These are phyloP conservation scores for Meloe dianella DNA, from an alignment of 2,888 invertebrate genomes.

Conservation along the genomic window DNA sequence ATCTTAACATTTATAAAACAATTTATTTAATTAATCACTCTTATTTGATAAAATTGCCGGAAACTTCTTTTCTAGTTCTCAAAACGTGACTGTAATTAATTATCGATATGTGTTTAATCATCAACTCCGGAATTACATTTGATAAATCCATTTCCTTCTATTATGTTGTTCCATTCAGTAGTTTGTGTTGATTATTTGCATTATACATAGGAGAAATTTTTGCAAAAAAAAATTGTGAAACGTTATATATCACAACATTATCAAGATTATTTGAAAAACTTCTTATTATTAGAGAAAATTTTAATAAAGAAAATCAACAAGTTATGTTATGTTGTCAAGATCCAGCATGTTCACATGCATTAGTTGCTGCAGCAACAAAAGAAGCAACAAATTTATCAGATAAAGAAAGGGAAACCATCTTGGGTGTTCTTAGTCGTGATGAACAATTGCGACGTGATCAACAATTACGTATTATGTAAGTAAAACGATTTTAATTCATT, in stretches of 20 bases:
- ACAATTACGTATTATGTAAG: conserved; percentile 64
- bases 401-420: conserved; percentile 62
- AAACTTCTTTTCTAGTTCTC: background rate
- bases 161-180: background rate
- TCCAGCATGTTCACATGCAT: conserved; percentile 52
- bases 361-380: conserved; percentile 53
- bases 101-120: background rate
- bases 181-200: background rate
- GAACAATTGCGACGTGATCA: conserved; percentile 63
- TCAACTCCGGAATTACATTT: background rate
- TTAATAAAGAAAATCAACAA: background rate
- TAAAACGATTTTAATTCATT: conserved; percentile 35
- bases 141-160: background rate
- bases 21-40: background rate
- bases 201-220: background rate
- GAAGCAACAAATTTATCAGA: conserved; percentile 54
- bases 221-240: background rate
- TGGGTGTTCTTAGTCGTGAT: conserved; percentile 63
- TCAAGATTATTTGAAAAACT: conserved; percentile 3
- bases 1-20: no score
- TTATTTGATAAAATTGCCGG: background rate
- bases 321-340: conserved; percentile 52
- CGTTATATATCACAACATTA: background rate
- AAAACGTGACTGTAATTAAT: background rate
- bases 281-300: background rate